A percentile compares a stretch with the other conserved stretches of the same genome.
Evolutionary conservation across 1,140 invertebrate genomes (phyloP).

Genomic region (Rhizoglyphus robini): DNA sequence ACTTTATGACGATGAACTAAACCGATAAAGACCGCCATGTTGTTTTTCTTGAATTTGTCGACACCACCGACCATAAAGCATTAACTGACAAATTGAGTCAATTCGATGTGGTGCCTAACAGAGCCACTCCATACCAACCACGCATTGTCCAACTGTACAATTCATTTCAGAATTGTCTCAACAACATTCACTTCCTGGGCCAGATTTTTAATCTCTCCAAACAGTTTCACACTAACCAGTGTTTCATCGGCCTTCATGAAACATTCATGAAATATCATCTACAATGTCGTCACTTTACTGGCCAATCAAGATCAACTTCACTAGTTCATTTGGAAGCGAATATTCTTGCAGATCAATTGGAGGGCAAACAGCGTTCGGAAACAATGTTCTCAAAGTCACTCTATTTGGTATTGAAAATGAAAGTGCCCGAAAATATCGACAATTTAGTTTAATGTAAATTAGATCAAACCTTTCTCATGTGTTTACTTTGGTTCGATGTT

Average conservation of each 20-base stretch:
- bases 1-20: no score
- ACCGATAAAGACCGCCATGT: neutral
- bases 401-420: no score
- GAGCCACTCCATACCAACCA: neutral
- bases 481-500: neutral
- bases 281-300: neutral
- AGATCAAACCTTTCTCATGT: neutral
- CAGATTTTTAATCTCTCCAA: neutral
- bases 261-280: no score
- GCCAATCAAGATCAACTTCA: neutral
- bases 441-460: conserved; percentile 10
- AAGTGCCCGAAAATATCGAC: no score
- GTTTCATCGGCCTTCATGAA: neutral
- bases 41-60: neutral
- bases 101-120: neutral
- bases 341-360: no score
- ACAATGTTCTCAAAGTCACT: no score
- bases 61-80: neutral
- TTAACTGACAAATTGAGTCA: neutral
- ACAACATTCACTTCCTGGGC: neutral
- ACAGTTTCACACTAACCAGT: neutral
- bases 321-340: neutral
- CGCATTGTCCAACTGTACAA: conserved; percentile 7
- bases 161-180: neutral
- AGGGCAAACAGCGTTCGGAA: no score